phyloP scores from a whole-genome alignment of 35 echinoderm and acorn worm genomes.

The Amphiura filiformis region DNA sequence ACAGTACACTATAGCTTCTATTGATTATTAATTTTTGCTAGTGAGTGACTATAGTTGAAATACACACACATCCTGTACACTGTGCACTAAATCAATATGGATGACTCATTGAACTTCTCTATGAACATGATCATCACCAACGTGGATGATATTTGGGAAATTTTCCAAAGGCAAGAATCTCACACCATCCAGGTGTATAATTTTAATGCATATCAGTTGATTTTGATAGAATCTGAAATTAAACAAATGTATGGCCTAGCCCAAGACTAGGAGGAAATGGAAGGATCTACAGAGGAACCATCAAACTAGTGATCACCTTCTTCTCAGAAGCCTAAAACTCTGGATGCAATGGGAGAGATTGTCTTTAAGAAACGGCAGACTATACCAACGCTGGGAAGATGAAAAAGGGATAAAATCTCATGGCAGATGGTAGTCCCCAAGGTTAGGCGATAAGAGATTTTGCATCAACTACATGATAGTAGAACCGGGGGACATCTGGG shows the following conservation, averaged over 20 bases:
- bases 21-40: too few relatives aligned
- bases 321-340: not conserved
- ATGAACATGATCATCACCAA: not conserved
- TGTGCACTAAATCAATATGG: too few relatives aligned
- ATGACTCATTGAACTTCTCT: not conserved
- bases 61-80: too few relatives aligned
- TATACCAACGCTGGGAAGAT: too few relatives aligned
- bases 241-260: not conserved
- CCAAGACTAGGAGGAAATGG: not conserved
- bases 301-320: not conserved
- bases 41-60: too few relatives aligned
- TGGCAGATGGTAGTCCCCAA: not conserved
- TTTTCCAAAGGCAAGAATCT: not conserved
- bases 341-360: too few relatives aligned
- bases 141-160: not conserved
- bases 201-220: not conserved
- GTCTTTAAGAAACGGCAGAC: too few relatives aligned
- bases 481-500: not conserved
- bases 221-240: not conserved
- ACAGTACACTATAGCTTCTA: too few relatives aligned
- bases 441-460: not conserved
- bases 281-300: not conserved
- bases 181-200: too few relatives aligned
- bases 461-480: not conserved
- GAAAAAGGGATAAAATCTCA: too few relatives aligned